These are phyloP conservation scores for Scaptomyza tumidula DNA, from an alignment of 2,888 invertebrate species.

Conservation along the genomic window DNA sequence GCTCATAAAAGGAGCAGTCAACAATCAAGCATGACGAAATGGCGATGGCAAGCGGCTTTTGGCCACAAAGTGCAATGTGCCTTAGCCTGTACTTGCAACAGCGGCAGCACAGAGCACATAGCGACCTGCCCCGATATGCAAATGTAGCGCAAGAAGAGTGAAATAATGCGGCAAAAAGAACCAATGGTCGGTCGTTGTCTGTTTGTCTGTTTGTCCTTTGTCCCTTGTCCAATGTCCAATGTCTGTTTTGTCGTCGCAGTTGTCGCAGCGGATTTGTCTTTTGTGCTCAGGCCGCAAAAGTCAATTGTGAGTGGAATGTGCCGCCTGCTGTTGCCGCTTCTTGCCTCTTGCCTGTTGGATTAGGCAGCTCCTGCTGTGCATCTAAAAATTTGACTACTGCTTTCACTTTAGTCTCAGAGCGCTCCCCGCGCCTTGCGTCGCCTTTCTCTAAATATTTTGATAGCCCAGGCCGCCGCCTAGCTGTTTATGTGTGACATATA, in stretches of 20 bases:
- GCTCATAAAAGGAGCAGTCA: constrained; percentile 77
- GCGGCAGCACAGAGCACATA: constrained; percentile 2
- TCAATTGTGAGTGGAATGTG: constrained; percentile 66
- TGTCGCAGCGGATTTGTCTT: constrained; percentile 68
- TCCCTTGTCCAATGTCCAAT: constrained; percentile 37
- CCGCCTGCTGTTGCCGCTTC: constrained; percentile 48
- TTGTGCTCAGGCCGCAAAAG: constrained; percentile 72
- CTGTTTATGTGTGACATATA: constrained; percentile 72
- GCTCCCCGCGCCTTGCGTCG: constrained; percentile 15
- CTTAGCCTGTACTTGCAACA: constrained; percentile 10
- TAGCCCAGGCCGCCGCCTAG: constrained; percentile 41
- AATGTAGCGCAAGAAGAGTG: constrained; percentile 55
- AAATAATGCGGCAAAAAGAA: constrained; percentile 68
- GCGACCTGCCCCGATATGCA: constrained; percentile 57
- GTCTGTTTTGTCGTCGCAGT: constrained; percentile 53
- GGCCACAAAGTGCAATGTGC: constrained; percentile 53
- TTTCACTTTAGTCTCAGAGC: constrained; percentile 60
- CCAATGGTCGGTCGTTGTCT: constrained; percentile 27
- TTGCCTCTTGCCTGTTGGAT: constrained; percentile 31
- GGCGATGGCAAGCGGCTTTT: constrained; percentile 69
- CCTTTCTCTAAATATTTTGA: constrained; percentile 69
- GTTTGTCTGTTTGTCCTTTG: constrained; percentile 13
- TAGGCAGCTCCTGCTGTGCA: constrained; percentile 73
- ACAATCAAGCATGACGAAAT: constrained; percentile 79
- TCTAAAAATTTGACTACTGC: constrained; percentile 73